Base-by-base conservation (phyloP, 2,888 invertebrate genomes). In the Eilema caniola region DNA sequence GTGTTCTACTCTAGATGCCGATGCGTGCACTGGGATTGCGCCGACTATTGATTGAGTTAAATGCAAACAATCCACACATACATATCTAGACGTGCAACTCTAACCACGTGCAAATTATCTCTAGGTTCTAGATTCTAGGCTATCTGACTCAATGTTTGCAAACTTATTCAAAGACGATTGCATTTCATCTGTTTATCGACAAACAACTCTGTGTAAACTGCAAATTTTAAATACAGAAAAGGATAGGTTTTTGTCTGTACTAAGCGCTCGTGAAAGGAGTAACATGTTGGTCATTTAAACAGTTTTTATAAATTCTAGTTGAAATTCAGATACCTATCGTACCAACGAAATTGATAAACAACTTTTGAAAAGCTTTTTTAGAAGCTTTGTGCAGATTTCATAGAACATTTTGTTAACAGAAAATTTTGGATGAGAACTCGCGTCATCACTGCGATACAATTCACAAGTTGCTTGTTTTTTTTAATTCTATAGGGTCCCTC, bases 31-130 rank as follows among this genome's bases (percentile, higher is more conserved):
- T 56, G 71, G 73, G 83, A 80, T 78, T 84, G 86, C 85, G 84
- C 79, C 69, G 70, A 74, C 12, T 81, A 86, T 86, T 82, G 87
- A 86, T 86, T 84, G 75, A 79, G 67, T 79, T 72, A 79, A 85
- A 85, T 81, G 70, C 81, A 81, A 81, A 83, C 76, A 80, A 78
- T 73, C 69, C 73, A 75, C 75, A 61, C 2, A 31, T 28, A 33
- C 28, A 16, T 37, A 56, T 25, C 56, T 41, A 67, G 47, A 20
- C 33, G 31, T 23, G 25, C 41, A 62, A 33, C 37, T 66, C 47
- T 31, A 66, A 59, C 62, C 66, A 41, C 25, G 20, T 59, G 31
- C 24, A 66, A 67, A 41, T 70, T 60, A 67, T 64, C 69, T 67
- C 59, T 64, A 16, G 31, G n/a, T 66, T 61, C 67, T 66, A 56